phyloP scores from a whole-genome alignment of 2,113 vertebrate species.

The Crotalus horridus region DNA sequence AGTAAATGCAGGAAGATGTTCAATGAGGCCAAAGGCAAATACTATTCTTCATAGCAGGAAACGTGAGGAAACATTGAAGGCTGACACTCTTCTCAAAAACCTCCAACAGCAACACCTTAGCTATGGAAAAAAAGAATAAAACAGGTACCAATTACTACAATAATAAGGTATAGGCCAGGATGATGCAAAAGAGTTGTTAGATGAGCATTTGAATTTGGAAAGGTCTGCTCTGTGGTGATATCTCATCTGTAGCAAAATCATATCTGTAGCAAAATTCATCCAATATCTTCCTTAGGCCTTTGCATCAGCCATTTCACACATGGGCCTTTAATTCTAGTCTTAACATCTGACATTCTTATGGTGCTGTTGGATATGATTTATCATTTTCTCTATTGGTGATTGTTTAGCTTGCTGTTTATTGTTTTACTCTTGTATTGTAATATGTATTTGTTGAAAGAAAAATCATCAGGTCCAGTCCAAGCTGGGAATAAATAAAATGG shows the following conservation, averaged over 20 bases:
- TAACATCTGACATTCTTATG: not conserved
- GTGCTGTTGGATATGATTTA: not conserved
- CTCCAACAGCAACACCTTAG: not conserved
- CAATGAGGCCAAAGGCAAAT: not conserved
- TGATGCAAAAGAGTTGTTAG: not conserved
- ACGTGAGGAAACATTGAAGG: not conserved
- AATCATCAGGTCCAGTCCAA: too few species aligned
- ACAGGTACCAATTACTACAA: not conserved
- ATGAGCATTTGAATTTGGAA: not conserved
- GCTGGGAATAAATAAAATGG: too few species aligned
- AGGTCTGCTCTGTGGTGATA: not conserved
- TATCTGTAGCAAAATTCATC: not conserved
- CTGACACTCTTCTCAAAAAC: not conserved
- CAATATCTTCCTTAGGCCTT: not conserved
- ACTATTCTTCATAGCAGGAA: not conserved
- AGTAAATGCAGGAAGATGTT: not conserved
- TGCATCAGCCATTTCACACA: not conserved
- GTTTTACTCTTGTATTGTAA: not conserved
- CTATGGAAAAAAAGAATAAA: not conserved
- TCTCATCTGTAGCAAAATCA: not conserved
- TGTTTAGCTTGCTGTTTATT: not conserved
- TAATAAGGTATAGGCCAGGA: not conserved
- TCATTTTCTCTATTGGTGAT: not conserved
- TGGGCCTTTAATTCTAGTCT: not conserved
- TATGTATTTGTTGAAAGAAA: not conserved